Percentiles rank a stretch among this genome's conserved stretches.
Conservation (phyloP, 2,888 invertebrate genomes). For the Meteorus colon region DNA sequence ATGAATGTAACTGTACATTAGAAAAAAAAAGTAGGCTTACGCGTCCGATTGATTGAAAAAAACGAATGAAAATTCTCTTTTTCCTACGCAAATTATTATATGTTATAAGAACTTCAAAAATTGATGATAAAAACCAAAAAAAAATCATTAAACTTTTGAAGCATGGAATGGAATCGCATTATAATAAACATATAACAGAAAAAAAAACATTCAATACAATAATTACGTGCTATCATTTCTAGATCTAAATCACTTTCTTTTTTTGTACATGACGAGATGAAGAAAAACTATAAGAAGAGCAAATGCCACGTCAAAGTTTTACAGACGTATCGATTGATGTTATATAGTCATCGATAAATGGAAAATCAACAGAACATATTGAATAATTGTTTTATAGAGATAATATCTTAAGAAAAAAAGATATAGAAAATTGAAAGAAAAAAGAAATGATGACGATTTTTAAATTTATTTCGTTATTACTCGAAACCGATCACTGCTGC, state of each 20-base stretch:
- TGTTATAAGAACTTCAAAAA: neutral
- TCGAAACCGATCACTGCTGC: slow-evolving; percentile 47
- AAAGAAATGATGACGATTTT: slow-evolving; percentile 21
- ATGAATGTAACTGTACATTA: slow-evolving; percentile 21
- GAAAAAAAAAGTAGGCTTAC: slow-evolving; percentile 25
- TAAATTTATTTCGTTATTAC: slow-evolving; percentile 42
- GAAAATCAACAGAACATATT: slow-evolving; percentile 2
- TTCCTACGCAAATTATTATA: neutral
- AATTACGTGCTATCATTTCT: slow-evolving; percentile 28
- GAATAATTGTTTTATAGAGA: slow-evolving; percentile 44
- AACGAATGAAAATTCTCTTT: neutral
- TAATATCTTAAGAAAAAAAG: slow-evolving; percentile 38
- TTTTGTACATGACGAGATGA: slow-evolving; percentile 54
- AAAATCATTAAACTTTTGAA: neutral
- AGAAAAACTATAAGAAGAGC: slow-evolving; percentile 15
- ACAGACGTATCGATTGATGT: slow-evolving; percentile 56
- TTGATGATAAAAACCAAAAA: neutral
- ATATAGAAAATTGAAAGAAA: slow-evolving; percentile 38
- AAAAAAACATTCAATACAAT: slow-evolving; percentile 30
- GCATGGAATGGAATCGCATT: neutral
- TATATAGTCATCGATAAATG: slow-evolving; percentile 41
- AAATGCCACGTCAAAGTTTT: slow-evolving; percentile 36
- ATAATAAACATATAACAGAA: neutral
- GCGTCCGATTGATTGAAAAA: neutral
- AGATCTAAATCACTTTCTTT: slow-evolving; percentile 37